Evolutionary conservation across 2,888 invertebrate species (phyloP).

Genomic region (Congeria kusceri): DNA sequence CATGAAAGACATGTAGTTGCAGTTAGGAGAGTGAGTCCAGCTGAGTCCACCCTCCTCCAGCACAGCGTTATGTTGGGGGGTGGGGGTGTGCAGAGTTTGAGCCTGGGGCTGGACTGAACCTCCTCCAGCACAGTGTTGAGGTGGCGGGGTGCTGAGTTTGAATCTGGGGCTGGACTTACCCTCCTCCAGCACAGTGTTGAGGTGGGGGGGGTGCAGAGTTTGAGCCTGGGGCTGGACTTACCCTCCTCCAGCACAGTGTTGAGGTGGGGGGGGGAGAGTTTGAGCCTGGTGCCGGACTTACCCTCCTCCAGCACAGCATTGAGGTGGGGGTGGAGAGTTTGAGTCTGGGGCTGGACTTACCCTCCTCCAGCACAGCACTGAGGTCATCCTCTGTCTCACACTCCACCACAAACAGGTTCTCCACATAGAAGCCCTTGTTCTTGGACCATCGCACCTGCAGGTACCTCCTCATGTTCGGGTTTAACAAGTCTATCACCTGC

Average conservation of each 20-base stretch:
- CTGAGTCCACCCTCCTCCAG: too few relatives aligned
- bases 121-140: too few relatives aligned
- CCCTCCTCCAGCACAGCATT: constrained; percentile 98
- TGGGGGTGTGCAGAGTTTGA: too few relatives aligned
- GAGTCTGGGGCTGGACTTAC: constrained; percentile 86
- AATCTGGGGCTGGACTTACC: constrained; percentile 87
- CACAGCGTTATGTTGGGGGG: too few relatives aligned
- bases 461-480: constrained; percentile 92
- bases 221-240: constrained; percentile 84
- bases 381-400: constrained; percentile 97
- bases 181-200: constrained; percentile 97
- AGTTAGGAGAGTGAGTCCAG: too few relatives aligned
- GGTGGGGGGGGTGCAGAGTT: too few relatives aligned
- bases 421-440: constrained; percentile 95
- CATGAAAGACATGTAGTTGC: too few relatives aligned
- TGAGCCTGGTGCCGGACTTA: constrained; percentile 84
- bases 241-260: constrained; percentile 98
- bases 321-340: constrained; percentile 88
- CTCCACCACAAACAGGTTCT: constrained; percentile 97
- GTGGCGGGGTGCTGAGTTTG: too few relatives aligned
- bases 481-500: constrained; percentile 96
- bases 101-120: too few relatives aligned
- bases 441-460: constrained; percentile 97
- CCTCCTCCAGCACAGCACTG: constrained; percentile 97
- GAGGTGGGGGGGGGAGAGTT: constrained; percentile 88